These are phyloP conservation scores for Protosalanx chinensis DNA, from an alignment of 2,797 vertebrate genomes.

Conservation along the genomic window DNA sequence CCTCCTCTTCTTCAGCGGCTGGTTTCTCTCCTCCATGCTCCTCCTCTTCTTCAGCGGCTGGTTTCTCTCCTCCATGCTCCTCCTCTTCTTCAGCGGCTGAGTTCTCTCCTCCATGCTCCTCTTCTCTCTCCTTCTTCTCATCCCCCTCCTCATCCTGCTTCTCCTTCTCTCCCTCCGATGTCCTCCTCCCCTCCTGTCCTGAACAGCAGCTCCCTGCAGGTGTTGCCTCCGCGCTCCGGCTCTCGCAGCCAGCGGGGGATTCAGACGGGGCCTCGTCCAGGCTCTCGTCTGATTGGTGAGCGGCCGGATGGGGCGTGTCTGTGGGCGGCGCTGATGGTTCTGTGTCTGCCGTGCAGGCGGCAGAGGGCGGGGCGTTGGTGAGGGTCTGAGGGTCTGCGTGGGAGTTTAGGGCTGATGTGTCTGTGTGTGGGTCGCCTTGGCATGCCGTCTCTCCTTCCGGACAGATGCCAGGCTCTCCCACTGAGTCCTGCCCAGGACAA, in stretches of 20 bases:
- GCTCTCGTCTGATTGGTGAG: slow-evolving; percentile 25
- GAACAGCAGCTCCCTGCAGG: slow-evolving; percentile 9
- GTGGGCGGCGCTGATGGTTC: slow-evolving; percentile 32
- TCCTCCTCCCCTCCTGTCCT: slow-evolving; percentile 33
- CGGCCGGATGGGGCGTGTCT: slow-evolving; percentile 41
- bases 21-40: no score
- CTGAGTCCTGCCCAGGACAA: slow-evolving; percentile 41
- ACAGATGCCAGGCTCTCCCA: slow-evolving; percentile 43
- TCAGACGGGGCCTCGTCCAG: slow-evolving; percentile 42
- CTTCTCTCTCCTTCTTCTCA: slow-evolving; percentile 59
- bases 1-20: no score
- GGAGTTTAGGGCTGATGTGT: slow-evolving; percentile 31
- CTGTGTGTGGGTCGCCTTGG: slow-evolving; percentile 25
- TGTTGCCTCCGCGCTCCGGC: slow-evolving; percentile 8
- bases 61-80: slow-evolving; percentile 31
- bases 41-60: no score
- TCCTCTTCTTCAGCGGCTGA: slow-evolving; percentile 40
- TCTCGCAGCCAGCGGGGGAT: slow-evolving; percentile 31
- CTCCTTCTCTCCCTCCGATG: slow-evolving; percentile 23
- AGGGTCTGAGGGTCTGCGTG: slow-evolving; percentile 3
- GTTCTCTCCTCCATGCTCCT: slow-evolving; percentile 23
- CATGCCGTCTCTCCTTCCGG: slow-evolving; percentile 33
- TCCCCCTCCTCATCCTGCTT: slow-evolving; percentile 50
- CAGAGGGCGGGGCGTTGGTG: slow-evolving; percentile 11
- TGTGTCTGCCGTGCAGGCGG: slow-evolving; percentile 35